Percentiles rank a stretch among this genome's conserved stretches.
Conservation (phyloP, 1,140 invertebrate species). For the Myzus persicae region DNA sequence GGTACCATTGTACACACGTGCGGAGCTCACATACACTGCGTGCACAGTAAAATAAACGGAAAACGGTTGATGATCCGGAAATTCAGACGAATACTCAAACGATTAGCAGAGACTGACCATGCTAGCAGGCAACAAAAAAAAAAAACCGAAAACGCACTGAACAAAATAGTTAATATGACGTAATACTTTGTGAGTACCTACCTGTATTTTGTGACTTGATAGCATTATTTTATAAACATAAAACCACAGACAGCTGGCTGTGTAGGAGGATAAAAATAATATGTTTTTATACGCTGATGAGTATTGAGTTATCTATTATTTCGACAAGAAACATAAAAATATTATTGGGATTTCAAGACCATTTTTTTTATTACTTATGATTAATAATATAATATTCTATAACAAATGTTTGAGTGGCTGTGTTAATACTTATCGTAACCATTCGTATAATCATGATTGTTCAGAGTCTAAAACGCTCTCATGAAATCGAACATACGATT, state of each 20-base stretch:
- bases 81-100: not conserved
- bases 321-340: not conserved
- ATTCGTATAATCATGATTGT: not conserved
- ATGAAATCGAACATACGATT: accelerated
- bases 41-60: not conserved
- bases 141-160: not conserved
- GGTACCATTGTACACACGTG: not conserved
- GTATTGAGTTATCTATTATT: not conserved
- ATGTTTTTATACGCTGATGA: too few species aligned
- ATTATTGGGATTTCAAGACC: too few species aligned
- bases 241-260: too few species aligned
- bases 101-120: not conserved
- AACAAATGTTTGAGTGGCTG: not conserved
- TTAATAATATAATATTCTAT: too few species aligned
- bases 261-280: not conserved
- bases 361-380: too few species aligned
- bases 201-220: not conserved
- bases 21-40: not conserved
- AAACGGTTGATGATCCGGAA: not conserved
- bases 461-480: too few species aligned
- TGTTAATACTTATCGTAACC: too few species aligned
- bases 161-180: not conserved
- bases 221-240: not conserved
- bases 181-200: not conserved
- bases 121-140: not conserved